phyloP scores from a whole-genome alignment of 2,797 vertebrate species.

The Natrix natrix region DNA sequence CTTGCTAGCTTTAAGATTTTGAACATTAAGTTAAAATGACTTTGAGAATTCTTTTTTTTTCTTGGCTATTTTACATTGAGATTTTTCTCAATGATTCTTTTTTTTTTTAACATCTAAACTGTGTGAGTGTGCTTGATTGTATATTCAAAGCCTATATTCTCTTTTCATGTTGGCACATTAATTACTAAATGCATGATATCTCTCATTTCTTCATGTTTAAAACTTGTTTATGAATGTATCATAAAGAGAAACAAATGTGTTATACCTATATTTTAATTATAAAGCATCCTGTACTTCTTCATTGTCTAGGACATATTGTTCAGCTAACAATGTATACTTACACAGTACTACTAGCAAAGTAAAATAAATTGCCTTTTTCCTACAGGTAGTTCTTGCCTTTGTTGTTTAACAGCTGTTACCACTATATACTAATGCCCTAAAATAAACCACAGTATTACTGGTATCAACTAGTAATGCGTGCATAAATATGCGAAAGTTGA shows the following conservation, averaged over 20 bases:
- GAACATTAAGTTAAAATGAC: neutral
- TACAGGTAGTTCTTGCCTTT: neutral
- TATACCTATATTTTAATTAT: neutral
- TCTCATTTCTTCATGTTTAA: neutral
- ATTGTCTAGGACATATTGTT: neutral
- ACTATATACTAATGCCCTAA: neutral
- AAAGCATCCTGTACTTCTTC: neutral
- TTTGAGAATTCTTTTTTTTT: neutral
- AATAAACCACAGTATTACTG: neutral
- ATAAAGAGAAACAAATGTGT: neutral
- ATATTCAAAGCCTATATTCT: neutral
- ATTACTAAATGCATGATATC: neutral
- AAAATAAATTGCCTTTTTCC: neutral
- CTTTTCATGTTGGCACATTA: neutral
- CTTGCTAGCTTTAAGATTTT: neutral
- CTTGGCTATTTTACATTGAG: neutral
- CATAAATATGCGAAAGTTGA: neutral
- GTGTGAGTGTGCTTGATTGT: neutral
- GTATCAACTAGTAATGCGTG: neutral
- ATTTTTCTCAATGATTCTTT: neutral
- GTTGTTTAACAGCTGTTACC: neutral
- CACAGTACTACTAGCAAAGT: neutral
- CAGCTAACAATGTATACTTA: neutral
- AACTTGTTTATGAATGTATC: neutral
- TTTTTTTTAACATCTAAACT: neutral